Conservation (phyloP, 1,140 invertebrate species). For the Lepidurus couesii region DNA sequence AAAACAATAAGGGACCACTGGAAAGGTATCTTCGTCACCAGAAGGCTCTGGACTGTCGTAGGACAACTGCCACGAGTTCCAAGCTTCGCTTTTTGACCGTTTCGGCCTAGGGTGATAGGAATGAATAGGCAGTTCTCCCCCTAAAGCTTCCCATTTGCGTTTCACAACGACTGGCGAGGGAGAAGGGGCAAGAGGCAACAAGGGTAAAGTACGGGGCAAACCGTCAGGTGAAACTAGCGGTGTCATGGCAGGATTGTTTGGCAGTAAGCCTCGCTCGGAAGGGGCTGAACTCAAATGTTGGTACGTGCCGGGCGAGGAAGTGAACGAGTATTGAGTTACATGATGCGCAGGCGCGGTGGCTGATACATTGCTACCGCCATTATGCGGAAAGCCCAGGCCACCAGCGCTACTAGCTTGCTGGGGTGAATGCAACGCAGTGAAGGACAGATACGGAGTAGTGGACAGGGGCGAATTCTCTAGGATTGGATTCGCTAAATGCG, state of each 20-base stretch:
- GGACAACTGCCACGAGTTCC: background rate
- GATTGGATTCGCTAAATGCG: background rate
- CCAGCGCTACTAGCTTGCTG: background rate
- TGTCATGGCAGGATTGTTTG: conserved; percentile 3
- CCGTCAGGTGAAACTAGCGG: background rate
- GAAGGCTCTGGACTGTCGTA: background rate
- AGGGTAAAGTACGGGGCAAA: background rate
- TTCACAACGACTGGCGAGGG: background rate
- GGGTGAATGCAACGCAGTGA: background rate
- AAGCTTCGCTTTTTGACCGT: conserved; percentile 2
- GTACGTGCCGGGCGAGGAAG: conserved; percentile 10
- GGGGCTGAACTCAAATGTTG: background rate
- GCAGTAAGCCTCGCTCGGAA: background rate
- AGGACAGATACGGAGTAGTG: background rate
- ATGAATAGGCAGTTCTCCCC: background rate
- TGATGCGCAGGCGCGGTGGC: background rate
- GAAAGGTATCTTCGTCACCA: background rate
- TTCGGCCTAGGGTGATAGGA: background rate
- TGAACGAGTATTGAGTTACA: background rate
- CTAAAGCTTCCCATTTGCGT: conserved; percentile 1
- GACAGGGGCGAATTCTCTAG: background rate
- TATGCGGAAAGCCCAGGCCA: background rate
- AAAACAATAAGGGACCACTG: conserved; percentile 1
- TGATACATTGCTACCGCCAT: background rate
- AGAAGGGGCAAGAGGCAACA: background rate